Evolutionary conservation across 2,797 vertebrate genomes (phyloP).

Genomic region (Chromobotia macracanthus): DNA sequence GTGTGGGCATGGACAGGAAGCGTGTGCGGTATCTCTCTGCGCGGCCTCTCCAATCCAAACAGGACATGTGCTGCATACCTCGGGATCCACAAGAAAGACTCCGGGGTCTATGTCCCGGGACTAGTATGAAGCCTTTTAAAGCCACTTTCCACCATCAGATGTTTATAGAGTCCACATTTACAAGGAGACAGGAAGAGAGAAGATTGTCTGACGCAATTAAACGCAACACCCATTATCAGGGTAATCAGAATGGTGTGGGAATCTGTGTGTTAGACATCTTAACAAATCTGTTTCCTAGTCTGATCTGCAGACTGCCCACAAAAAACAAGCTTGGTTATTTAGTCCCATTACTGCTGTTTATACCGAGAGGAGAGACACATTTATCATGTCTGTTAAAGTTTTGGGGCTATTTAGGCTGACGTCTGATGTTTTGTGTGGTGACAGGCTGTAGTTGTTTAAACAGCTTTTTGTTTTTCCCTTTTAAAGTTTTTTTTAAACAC

Average conservation of each 20-base stretch:
- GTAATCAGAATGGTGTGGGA: conserved; percentile 34
- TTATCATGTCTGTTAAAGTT: conserved; percentile 31
- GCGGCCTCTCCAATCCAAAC: conserved; percentile 66
- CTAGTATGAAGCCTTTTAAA: conserved; percentile 50
- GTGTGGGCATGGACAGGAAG: conserved; percentile 81
- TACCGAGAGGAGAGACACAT: conserved; percentile 42
- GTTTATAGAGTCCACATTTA: conserved; percentile 50
- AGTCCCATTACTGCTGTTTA: conserved; percentile 51
- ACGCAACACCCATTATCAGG: conserved; percentile 45
- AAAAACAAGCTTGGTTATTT: conserved; percentile 13
- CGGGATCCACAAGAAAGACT: conserved; percentile 58
- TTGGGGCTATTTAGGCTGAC: background rate
- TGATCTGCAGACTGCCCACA: conserved; percentile 19
- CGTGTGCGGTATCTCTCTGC: conserved; percentile 67
- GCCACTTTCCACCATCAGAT: conserved; percentile 49
- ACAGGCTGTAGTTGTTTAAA: background rate
- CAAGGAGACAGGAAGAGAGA: conserved; percentile 35
- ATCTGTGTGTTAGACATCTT: conserved; percentile 24
- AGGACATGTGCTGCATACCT: conserved; percentile 47
- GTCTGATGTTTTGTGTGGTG: background rate
- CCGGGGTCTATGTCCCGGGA: conserved; percentile 13
- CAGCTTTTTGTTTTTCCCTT: background rate
- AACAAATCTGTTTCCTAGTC: conserved; percentile 20
- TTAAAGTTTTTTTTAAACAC: background rate
- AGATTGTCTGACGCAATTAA: conserved; percentile 52